phyloP scores from a whole-genome alignment of 2,797 vertebrate species.

The Mus caroli region DNA sequence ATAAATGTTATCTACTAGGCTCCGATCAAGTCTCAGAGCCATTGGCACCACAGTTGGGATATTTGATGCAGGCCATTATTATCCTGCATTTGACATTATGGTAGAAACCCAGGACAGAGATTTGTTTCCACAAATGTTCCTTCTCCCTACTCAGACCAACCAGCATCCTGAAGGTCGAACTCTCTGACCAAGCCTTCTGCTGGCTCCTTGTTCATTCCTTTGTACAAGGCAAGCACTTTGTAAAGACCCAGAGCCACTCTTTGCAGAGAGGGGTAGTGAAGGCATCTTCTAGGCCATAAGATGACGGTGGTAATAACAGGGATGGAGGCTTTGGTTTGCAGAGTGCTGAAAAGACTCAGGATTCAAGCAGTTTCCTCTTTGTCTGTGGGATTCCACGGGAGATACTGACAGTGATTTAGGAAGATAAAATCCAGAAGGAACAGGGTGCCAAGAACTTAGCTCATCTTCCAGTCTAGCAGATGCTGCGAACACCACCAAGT shows the following conservation, averaged over 20 bases:
- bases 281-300: neutral
- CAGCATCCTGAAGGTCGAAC: neutral
- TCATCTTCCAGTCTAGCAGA: neutral
- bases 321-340: neutral
- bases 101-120: neutral
- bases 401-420: neutral
- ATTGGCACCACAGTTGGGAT: neutral
- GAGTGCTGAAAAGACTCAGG: neutral
- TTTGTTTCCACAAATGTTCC: neutral
- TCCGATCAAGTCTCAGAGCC: neutral
- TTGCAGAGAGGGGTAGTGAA: neutral
- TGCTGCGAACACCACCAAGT: neutral
- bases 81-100: neutral
- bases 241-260: neutral
- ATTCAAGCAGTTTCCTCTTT: neutral
- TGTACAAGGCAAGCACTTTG: neutral
- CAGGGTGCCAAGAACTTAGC: neutral
- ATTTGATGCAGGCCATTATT: neutral
- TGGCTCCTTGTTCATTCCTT: conserved; percentile 5
- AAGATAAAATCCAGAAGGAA: neutral
- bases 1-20: neutral
- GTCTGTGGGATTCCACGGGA: neutral
- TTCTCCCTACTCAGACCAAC: neutral
- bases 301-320: neutral
- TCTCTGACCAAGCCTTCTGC: neutral